These are phyloP conservation scores for Gadopsis marmoratus DNA, from an alignment of 2,797 vertebrate species.

Conservation along the genomic window DNA sequence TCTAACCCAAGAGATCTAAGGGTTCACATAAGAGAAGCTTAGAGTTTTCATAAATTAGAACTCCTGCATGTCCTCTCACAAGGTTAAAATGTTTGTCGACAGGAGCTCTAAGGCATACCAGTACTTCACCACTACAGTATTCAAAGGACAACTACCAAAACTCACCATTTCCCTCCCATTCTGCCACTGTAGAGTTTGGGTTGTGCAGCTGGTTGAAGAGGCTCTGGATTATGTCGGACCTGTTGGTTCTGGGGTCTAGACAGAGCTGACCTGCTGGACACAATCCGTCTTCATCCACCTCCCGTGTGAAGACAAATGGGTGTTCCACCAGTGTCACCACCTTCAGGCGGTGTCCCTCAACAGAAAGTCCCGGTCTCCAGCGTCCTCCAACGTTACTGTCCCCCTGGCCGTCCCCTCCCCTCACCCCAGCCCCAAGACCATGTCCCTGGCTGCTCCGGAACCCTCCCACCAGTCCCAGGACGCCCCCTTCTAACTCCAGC, in stretches of 20 bases:
- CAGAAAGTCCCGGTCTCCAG: slow-evolving; percentile 82
- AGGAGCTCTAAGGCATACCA: background rate
- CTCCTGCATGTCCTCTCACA: slow-evolving; percentile 1
- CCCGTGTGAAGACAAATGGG: slow-evolving; percentile 94
- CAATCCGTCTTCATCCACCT: slow-evolving; percentile 90
- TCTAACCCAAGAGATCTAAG: slow-evolving; percentile 23
- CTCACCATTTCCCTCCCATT: slow-evolving; percentile 75
- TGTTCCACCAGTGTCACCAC: slow-evolving; percentile 96
- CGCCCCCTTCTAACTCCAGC: slow-evolving; percentile 88
- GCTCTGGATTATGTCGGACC: slow-evolving; percentile 84
- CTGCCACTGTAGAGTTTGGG: slow-evolving; percentile 76
- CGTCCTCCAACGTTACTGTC: slow-evolving; percentile 67
- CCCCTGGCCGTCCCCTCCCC: slow-evolving; percentile 76
- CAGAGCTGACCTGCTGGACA: slow-evolving; percentile 94
- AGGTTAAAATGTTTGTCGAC: background rate
- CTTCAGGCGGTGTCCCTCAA: slow-evolving; percentile 83
- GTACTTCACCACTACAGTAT: background rate
- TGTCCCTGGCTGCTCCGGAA: slow-evolving; percentile 70
- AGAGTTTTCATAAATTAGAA: slow-evolving; percentile 11
- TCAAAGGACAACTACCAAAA: slow-evolving; percentile 16
- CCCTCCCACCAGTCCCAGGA: slow-evolving; percentile 79
- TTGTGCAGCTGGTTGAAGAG: slow-evolving; percentile 88
- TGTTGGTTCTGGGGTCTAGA: slow-evolving; percentile 90
- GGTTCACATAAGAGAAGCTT: background rate
- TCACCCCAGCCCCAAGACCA: slow-evolving; percentile 79